phyloP scores from a whole-genome alignment of 2,888 invertebrate genomes.

The Athalia circularis region DNA sequence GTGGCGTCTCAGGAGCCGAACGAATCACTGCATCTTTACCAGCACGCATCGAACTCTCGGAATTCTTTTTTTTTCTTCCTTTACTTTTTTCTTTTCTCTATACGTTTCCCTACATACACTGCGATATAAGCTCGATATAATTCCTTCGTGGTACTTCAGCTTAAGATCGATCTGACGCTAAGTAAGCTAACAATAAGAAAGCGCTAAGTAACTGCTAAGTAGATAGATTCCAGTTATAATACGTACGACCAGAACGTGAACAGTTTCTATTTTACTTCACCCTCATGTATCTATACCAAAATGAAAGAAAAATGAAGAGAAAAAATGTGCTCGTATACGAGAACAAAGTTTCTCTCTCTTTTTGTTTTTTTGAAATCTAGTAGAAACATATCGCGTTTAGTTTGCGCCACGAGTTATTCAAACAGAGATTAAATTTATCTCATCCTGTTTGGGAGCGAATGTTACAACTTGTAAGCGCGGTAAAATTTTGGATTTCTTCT shows the following conservation, averaged over 20 bases:
- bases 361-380: no score
- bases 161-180: constrained; percentile 66
- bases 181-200: constrained; percentile 44
- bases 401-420: constrained; percentile 21
- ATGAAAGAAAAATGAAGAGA: no score
- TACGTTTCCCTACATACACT: constrained; percentile 58
- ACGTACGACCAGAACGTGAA: no score
- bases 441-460: constrained; percentile 29
- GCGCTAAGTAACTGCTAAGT: constrained; percentile 63
- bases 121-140: constrained; percentile 44
- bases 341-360: background rate
- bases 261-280: background rate
- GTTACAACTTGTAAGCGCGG: background rate
- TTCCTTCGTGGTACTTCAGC: constrained; percentile 60
- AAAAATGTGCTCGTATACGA: background rate
- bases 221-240: constrained; percentile 6
- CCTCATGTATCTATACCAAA: background rate
- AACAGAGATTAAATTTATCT: constrained; percentile 41
- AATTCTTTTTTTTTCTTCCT: background rate
- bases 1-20: constrained; percentile 55
- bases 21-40: constrained; percentile 1
- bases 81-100: constrained; percentile 55
- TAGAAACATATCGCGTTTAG: background rate
- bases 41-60: background rate
- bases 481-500: background rate